These are phyloP conservation scores for Galeruca laticollis DNA, from an alignment of 2,888 invertebrate species.

Conservation along the genomic window DNA sequence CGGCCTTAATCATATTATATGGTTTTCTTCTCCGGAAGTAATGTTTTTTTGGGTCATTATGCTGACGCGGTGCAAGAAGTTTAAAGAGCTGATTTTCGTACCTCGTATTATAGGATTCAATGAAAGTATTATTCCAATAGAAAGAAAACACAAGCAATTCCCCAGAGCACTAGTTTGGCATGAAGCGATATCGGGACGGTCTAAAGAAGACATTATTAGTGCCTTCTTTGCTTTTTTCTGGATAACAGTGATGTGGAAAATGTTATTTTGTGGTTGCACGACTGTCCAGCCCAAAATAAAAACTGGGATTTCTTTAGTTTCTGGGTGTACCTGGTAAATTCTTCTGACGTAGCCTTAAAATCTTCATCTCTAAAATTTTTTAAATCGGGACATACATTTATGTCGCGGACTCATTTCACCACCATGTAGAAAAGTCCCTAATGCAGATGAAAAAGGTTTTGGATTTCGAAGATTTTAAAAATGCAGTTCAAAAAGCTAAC, in stretches of 20 bases:
- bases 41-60: slow-evolving; percentile 7
- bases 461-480: slow-evolving; percentile 34
- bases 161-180: slow-evolving; percentile 50
- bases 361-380: slow-evolving; percentile 43
- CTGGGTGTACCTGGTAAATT: no score
- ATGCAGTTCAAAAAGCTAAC: slow-evolving; percentile 31
- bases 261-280: no score
- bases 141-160: not conserved
- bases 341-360: slow-evolving; percentile 29
- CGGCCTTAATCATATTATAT: no score
- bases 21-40: no score
- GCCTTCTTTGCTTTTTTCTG: slow-evolving; percentile 28
- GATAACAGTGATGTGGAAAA: slow-evolving; percentile 28
- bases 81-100: slow-evolving; percentile 14
- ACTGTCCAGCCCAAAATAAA: no score
- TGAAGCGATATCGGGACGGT: slow-evolving; percentile 45
- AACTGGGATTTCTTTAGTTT: no score
- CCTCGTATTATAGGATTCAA: slow-evolving; percentile 3
- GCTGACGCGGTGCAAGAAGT: slow-evolving; percentile 5
- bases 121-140: not conserved
- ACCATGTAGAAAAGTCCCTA: slow-evolving; percentile 34
- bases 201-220: not conserved
- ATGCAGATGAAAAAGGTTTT: slow-evolving; percentile 28
- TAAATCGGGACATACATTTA: slow-evolving; percentile 48
- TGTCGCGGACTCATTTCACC: slow-evolving; percentile 44